phyloP scores from a whole-genome alignment of 2,113 vertebrate genomes.

The Passer domesticus region DNA sequence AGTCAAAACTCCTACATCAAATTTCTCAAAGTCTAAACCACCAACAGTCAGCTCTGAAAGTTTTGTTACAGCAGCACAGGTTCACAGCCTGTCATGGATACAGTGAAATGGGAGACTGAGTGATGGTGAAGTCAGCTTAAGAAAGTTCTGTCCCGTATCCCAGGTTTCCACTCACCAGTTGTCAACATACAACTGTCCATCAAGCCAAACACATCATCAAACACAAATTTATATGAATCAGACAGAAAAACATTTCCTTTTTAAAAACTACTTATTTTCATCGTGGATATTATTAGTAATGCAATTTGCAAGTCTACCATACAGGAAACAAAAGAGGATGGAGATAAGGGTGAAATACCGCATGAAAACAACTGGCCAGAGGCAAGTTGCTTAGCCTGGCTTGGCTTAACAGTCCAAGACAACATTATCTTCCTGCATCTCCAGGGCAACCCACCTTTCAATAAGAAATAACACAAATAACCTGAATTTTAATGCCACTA shows the following conservation, averaged over 20 bases:
- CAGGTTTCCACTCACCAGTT: background rate
- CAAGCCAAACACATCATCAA: background rate
- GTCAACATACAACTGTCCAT: background rate
- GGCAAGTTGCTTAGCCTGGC: background rate
- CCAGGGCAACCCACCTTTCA: background rate
- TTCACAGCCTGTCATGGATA: background rate
- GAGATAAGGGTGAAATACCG: background rate
- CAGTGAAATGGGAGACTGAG: background rate
- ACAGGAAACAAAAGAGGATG: background rate
- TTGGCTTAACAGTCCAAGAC: background rate
- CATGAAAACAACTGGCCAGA: background rate
- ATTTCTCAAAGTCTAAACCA: background rate
- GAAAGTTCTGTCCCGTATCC: background rate
- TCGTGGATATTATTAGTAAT: background rate
- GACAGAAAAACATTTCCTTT: background rate
- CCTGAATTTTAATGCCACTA: background rate
- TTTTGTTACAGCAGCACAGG: background rate
- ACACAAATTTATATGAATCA: background rate
- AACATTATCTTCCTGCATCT: background rate
- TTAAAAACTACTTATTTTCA: background rate
- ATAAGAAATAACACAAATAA: background rate
- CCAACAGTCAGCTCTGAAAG: background rate
- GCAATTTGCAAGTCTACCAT: background rate
- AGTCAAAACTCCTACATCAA: background rate
- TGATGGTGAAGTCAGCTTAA: background rate